Evolutionary conservation across 2,888 invertebrate genomes (phyloP).

Genomic region (Rhaphigaster nebulosa): DNA sequence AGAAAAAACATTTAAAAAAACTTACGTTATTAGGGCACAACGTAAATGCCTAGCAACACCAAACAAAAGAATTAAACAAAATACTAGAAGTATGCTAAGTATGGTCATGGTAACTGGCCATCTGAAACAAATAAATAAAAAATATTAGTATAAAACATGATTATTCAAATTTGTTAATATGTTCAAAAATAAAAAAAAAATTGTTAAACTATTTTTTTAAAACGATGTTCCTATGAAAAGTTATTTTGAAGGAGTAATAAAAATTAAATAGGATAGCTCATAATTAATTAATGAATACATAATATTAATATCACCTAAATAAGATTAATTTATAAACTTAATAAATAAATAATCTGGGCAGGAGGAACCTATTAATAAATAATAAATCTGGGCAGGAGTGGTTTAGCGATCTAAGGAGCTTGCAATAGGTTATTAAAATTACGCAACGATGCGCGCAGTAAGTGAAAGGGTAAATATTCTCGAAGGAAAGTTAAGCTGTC

Average conservation of each 20-base stretch:
- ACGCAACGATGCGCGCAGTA: too few relatives aligned
- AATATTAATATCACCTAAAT: too few relatives aligned
- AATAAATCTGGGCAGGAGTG: too few relatives aligned
- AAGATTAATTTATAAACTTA: too few relatives aligned
- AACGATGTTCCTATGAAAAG: not conserved
- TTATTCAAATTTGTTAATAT: not conserved
- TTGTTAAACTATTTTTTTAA: not conserved
- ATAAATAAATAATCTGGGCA: too few relatives aligned
- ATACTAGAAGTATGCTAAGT: conserved; percentile 85
- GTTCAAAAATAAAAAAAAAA: not conserved
- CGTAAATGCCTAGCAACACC: conserved; percentile 91
- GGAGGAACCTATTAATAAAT: too few relatives aligned
- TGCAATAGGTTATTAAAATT: too few relatives aligned
- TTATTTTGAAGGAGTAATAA: not conserved
- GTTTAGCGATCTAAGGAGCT: too few relatives aligned
- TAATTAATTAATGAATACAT: too few relatives aligned
- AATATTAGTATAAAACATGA: not conserved
- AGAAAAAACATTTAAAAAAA: conserved; percentile 61
- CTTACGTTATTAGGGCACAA: conserved; percentile 86
- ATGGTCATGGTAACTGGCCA: conserved; percentile 94
- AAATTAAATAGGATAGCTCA: not conserved
- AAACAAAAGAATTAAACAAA: conserved; percentile 90
- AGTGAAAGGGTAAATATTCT: too few relatives aligned
- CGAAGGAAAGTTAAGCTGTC: too few relatives aligned
- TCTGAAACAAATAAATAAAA: conserved; percentile 68